Conservation (phyloP, 2,888 invertebrate genomes). For the Salticus scenicus region DNA sequence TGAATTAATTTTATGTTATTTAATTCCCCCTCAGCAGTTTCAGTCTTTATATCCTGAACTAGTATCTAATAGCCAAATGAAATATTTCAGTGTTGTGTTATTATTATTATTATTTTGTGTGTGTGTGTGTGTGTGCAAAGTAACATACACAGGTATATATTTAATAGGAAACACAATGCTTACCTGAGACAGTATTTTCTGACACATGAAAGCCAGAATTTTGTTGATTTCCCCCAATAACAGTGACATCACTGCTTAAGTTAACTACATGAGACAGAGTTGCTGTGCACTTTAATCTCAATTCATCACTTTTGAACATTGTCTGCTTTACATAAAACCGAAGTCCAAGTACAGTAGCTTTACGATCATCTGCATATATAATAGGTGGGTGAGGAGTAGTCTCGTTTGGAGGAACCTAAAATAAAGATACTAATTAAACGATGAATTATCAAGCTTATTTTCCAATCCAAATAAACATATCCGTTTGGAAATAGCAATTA, state of each 20-base stretch:
- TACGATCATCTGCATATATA: conserved; percentile 36
- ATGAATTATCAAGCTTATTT: too few relatives aligned
- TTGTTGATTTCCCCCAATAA: conserved; percentile 60
- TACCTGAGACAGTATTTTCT: conserved; percentile 65
- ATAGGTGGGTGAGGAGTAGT: conserved; percentile 56
- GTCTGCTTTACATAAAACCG: conserved; percentile 51
- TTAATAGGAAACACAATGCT: too few relatives aligned
- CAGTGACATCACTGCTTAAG: conserved; percentile 54
- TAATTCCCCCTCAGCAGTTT: too few relatives aligned
- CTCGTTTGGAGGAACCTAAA: conserved; percentile 54
- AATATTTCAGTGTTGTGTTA: too few relatives aligned
- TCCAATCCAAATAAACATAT: too few relatives aligned
- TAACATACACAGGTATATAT: too few relatives aligned
- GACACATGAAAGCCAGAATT: conserved; percentile 63
- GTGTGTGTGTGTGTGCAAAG: too few relatives aligned
- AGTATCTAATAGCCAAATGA: too few relatives aligned
- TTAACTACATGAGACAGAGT: conserved; percentile 56
- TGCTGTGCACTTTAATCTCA: conserved; percentile 62
- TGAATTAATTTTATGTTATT: too few relatives aligned
- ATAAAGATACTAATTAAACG: neutral
- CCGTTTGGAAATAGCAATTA: too few relatives aligned
- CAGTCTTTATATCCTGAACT: too few relatives aligned
- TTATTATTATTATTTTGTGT: too few relatives aligned
- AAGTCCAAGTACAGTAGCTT: conserved; percentile 47
- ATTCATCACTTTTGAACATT: conserved; percentile 62